Conservation (phyloP, 2,888 invertebrate species). For the Chrysolina oricalcia region DNA sequence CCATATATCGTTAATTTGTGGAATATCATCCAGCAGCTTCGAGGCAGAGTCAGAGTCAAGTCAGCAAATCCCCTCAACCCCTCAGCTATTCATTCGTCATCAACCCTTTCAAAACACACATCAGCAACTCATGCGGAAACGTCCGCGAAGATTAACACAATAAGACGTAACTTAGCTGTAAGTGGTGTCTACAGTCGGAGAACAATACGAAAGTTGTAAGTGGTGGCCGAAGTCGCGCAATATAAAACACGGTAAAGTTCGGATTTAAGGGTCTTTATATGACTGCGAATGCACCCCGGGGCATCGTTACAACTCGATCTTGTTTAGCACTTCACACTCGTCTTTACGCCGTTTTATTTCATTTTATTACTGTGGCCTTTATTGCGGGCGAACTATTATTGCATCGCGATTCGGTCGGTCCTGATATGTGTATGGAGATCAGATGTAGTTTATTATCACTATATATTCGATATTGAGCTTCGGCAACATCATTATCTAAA, state of each 20-base stretch:
- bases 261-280: constrained; percentile 64
- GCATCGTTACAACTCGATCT: constrained; percentile 61
- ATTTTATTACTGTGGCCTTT: constrained; percentile 44
- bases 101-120: constrained; percentile 12
- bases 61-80: background rate
- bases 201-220: constrained; percentile 52
- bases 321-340: constrained; percentile 58
- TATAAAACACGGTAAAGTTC: constrained; percentile 62
- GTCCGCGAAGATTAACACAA: constrained; percentile 32
- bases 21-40: no score
- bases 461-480: background rate
- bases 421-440: background rate
- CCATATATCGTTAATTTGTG: no score
- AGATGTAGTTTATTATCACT: background rate
- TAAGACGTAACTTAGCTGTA: constrained; percentile 37
- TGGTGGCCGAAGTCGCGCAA: constrained; percentile 48
- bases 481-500: background rate
- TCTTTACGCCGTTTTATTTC: constrained; percentile 52
- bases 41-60: no score
- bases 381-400: constrained; percentile 18
- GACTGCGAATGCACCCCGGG: constrained; percentile 64
- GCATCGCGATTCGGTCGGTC: background rate
- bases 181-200: constrained; percentile 41
- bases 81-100: background rate
- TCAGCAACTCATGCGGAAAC: constrained; percentile 29